Evolutionary conservation across 2,888 invertebrate species (phyloP), one percentile per base, ranked within the genome.

Genomic region (Metellina segmentata): DNA sequence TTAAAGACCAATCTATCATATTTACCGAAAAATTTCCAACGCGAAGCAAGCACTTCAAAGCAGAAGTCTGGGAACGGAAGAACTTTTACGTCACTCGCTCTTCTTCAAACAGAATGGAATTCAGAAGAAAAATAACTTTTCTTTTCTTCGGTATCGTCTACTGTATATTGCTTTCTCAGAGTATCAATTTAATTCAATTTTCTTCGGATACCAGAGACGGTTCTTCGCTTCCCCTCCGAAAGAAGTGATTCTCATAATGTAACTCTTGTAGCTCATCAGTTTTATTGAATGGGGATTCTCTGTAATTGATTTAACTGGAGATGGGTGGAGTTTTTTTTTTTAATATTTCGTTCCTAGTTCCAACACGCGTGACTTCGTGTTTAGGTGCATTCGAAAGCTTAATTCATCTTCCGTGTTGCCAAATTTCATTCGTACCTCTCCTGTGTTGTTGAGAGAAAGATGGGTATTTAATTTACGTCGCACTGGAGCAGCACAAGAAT

Each of bases 131-230:
- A 77, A 70, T 51, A 49, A 51, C 16, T 16, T 53, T 69, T 75
- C 51, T 70, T 72, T 20, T 34, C 74, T 75, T 71, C 52, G 53
- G 79, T 52, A 77, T 49, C 79, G 72, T 87, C 16, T 11, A 61
- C 51, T 79, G 79, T 52, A 71, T 52, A 87, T 53, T 79, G 71
- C 71, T 87, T 81, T 51, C 52, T 20, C 71, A 87, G 79, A 16
- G 72, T 79, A 87, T 81, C 78, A 87, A 70, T 87, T 87, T 87
- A 87, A 87, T 87, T 87, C 87, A 87, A 87, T 87, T 81, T 87
- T 87, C 70, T 52, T 77, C 11, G 69, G 79, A 79, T 87, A 72
- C 72, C 6, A 70, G 49, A 86, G 51, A 51, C 61, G 49, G 8
- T 81, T 61, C 48, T 48, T 81, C 16, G 34, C 61, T 81, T 48